Evolutionary conservation across 2,888 invertebrate genomes (phyloP), one percentile per base, ranked within the genome.

Genomic region (Acrobasis suavella): DNA sequence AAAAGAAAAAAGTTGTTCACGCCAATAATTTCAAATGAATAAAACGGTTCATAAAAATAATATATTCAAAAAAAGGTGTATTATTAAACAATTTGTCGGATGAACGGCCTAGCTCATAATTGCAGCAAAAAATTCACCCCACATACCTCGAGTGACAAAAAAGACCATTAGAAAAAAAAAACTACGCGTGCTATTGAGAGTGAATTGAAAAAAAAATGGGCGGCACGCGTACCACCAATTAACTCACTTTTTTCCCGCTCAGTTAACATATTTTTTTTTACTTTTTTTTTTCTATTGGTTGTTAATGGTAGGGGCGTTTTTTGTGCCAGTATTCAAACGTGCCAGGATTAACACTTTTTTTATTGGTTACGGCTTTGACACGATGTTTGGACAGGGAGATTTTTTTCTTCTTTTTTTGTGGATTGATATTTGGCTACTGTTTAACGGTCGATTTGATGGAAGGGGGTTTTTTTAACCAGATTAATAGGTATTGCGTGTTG

Each of bases 171-270:
- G 79, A 74, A 71, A 77, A 68, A 22, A 74, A 77, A 76, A 78
- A 76, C 67, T 68, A 55, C 51, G 51, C 46, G 37, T 49, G 54
- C 16, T 49, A 54, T 62, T 46, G 49, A 55, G 16, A 46, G 54
- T 16, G 55, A 49, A 62, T 55, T 55, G 69, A 72, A 77, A 80
- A 84, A 83, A 85, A 83, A 82, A 77, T 76, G 89, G 87, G 81
- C 81, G 86, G 87, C 91, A 87, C 91, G 85, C 84, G 87, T 70
- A 77, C 77, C 78, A 78, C 86, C 91, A 91, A 91, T 92, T 90
- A 89, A 76, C 74, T 80, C 78, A 72, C 80, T 86, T 88, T 87
- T 91, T 85, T 82, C 80, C 79, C 74, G 75, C 78, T 71, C 76
- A 70, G 67, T 80, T 78, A 74, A 81, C 79, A 76, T 70, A 69